Base-by-base conservation (phyloP, 2,113 vertebrate species). In the Spea multiplicata region DNA sequence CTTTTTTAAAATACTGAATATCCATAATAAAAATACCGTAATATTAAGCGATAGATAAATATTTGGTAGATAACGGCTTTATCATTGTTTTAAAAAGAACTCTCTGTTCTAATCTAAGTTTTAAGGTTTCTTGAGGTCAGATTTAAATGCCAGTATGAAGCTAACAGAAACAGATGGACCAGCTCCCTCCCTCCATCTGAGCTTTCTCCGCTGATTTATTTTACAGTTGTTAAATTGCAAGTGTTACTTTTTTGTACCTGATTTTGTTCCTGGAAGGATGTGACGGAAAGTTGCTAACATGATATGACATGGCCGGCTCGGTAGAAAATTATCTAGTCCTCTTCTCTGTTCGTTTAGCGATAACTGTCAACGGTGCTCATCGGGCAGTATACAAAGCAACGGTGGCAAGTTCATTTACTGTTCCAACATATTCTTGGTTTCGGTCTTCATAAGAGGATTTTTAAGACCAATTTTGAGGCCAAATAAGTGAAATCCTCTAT, bases 161-260 rank as follows among this genome's bases (percentile, higher is more conserved):
- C 44, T 78, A 78, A 78, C 76, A 71, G 68, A 44, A 71, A 78
- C 68, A 78, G 76, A 78, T 78, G 76, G 68, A 71, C 46, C 48
- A 5, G 57, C 68, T 71, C 55, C 64, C 59, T 69, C 30, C 65
- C 59, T 65, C 59, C 76, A 71, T 71, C 76, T 45, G 57, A 71
- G 76, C 76, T 65, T 78, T 78, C 68, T 59, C 76, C 50, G 46
- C 76, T 78, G 76, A 78, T 78, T 78, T 78, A 78, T 78, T 78
- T 71, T 78, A 69, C 76, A 78, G 68, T 78, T 78, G 76, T 78
- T 78, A 78, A 78, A 78, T 78, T 78, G 76, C 70, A 78, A 71
- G 76, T 78, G 76, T 78, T 62, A 78, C 76, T 78, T 78, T 71
- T 62, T 59, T 71, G 44, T 64, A 71, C 76, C 76, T 78, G 76